Evolutionary conservation across 2,888 invertebrate genomes (phyloP).

Genomic region (Orthonychiurus folsomi): DNA sequence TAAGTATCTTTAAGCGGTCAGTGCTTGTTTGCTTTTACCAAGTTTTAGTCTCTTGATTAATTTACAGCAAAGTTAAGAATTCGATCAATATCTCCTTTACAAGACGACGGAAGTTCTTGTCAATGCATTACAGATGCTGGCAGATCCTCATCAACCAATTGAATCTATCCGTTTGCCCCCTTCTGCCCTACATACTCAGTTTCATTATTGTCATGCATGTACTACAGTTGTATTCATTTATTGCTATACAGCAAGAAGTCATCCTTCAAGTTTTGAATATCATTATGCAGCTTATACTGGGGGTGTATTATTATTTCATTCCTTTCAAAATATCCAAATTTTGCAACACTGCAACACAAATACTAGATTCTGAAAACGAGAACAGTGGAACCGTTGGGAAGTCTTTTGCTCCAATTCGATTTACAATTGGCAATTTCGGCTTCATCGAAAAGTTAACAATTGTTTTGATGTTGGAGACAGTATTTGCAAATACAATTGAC

Average conservation of each 20-base stretch:
- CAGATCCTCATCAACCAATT: not conserved
- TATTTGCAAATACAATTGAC: not conserved
- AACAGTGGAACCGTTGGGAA: not conserved
- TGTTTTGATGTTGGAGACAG: not conserved
- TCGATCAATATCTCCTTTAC: not conserved
- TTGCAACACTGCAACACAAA: no score
- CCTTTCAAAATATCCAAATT: not conserved
- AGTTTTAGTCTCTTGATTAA: not conserved
- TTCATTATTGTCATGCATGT: not conserved
- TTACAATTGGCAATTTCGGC: not conserved
- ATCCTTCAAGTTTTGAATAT: not conserved
- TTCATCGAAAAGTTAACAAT: not conserved
- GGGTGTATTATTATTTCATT: not conserved
- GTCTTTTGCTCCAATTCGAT: not conserved
- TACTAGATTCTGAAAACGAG: no score
- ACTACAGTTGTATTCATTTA: not conserved
- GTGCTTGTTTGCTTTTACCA: not conserved
- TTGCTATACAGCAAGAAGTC: not conserved
- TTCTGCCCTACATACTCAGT: not conserved
- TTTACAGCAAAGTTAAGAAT: not conserved
- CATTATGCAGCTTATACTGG: not conserved
- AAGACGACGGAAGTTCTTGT: not conserved
- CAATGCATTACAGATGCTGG: not conserved
- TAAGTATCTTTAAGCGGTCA: no score
- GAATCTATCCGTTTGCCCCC: not conserved